Evolutionary conservation across 2,113 vertebrate genomes (phyloP).

Genomic region (Sialia sialis): DNA sequence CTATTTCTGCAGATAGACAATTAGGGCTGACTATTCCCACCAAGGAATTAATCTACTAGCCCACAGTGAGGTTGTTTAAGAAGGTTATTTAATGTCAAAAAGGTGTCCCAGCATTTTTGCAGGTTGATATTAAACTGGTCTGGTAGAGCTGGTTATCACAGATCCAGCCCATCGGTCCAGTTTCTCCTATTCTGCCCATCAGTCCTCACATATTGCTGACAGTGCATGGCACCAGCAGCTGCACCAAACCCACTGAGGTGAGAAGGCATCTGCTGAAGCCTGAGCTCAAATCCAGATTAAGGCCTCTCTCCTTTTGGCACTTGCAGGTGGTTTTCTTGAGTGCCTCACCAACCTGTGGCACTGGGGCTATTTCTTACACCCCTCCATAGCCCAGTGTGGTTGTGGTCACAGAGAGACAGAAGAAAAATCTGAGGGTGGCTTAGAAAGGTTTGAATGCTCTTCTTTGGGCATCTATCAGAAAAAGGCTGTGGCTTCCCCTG

Average conservation of each 20-base stretch:
- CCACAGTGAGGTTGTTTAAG: neutral
- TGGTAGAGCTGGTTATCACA: accelerated
- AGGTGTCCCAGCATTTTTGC: neutral
- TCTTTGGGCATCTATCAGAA: neutral
- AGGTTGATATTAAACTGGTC: neutral
- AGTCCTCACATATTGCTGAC: neutral
- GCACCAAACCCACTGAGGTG: neutral
- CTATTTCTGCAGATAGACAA: neutral
- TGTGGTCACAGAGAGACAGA: accelerated
- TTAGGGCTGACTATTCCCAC: neutral
- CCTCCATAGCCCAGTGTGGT: accelerated
- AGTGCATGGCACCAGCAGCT: neutral
- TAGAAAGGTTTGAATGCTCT: neutral
- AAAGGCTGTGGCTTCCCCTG: neutral
- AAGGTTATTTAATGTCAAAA: neutral
- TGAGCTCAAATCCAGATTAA: neutral
- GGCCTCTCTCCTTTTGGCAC: no score
- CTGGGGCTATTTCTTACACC: neutral
- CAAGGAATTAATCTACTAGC: neutral
- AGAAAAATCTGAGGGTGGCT: neutral
- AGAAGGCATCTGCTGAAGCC: neutral
- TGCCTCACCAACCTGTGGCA: neutral
- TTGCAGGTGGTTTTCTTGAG: neutral
- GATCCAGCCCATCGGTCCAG: neutral
- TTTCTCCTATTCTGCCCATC: neutral